Conservation (phyloP, 2,113 vertebrate species). For the Toxostoma redivivum region DNA sequence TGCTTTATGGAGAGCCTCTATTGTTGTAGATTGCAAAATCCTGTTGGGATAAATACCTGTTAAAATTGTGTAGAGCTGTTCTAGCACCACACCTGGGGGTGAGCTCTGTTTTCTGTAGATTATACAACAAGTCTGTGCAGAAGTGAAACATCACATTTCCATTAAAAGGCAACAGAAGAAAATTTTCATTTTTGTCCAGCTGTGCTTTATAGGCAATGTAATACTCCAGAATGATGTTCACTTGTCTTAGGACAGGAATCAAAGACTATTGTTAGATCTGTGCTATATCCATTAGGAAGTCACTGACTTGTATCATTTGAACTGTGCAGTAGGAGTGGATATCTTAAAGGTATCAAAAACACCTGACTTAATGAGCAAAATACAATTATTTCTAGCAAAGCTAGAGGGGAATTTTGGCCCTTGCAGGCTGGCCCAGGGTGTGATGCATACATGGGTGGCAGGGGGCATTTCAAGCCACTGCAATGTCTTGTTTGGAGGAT, state of each 20-base stretch:
- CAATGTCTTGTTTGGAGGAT: background rate
- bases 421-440: background rate
- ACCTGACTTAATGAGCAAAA: background rate
- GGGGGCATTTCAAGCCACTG: background rate
- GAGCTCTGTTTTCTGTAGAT: background rate
- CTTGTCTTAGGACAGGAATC: background rate
- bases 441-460: background rate
- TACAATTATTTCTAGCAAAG: background rate
- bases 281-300: background rate
- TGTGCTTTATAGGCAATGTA: background rate
- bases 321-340: background rate
- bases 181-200: background rate
- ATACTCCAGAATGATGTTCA: background rate
- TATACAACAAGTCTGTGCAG: accelerated
- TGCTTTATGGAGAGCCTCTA: background rate
- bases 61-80: background rate
- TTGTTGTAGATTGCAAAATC: background rate
- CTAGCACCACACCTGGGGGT: background rate
- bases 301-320: background rate
- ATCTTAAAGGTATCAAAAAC: background rate
- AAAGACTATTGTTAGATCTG: background rate
- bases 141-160: background rate
- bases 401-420: background rate
- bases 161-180: background rate
- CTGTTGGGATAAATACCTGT: background rate